Conservation (phyloP, 1,140 invertebrate genomes). For the Tetramorium alpestre region DNA sequence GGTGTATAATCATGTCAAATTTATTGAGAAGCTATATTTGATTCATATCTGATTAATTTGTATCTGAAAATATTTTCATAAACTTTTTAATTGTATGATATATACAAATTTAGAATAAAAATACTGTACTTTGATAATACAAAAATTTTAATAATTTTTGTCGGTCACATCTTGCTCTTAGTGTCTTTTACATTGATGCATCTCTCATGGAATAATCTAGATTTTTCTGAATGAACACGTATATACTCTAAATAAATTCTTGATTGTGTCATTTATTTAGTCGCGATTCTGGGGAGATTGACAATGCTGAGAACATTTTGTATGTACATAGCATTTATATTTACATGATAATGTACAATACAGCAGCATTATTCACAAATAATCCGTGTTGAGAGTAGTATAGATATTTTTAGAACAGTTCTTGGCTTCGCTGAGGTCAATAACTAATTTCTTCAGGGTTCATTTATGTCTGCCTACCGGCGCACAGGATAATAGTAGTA, state of each 20-base stretch:
- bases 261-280: neutral
- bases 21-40: neutral
- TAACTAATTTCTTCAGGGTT: conserved; percentile 23
- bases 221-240: neutral
- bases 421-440: conserved; percentile 50
- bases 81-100: neutral
- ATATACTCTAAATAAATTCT: neutral
- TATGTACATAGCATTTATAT: conserved; percentile 77
- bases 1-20: neutral
- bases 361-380: conserved; percentile 72
- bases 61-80: neutral
- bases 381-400: conserved; percentile 34
- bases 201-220: neutral
- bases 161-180: neutral
- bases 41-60: neutral
- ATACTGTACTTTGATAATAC: neutral
- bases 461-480: conserved; percentile 61
- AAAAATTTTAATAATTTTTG: conserved; percentile 1
- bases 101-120: neutral
- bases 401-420: conserved; percentile 51
- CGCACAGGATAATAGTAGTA: conserved; percentile 25
- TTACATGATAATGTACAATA: conserved; percentile 81
- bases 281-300: neutral
- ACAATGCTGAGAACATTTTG: neutral
- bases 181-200: neutral